Base-by-base conservation (phyloP, 1,140 invertebrate genomes). In the Cyphomyrmex costatus region DNA sequence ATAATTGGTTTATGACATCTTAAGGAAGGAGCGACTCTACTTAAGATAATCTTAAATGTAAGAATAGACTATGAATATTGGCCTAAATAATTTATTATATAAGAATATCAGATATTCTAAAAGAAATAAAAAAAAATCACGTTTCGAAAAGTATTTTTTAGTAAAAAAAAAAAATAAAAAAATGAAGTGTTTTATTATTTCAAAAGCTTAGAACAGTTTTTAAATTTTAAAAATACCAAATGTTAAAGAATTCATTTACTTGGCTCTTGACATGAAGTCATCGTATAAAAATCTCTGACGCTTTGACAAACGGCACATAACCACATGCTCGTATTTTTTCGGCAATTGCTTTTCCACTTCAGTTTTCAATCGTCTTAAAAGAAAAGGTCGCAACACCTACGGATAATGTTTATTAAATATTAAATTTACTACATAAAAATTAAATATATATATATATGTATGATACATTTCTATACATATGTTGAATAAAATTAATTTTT, bases 261-360 rank as follows among this genome's bases (percentile, higher is more conserved):
- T 99, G 93, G 98, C 97, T 92, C 98, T 96, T 19, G 98, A 98
- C 99, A 99, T 99, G 95, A 99, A 99, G 94, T 99, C 99, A 95
- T 99, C 99, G 95, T 99, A 99, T 3, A 99, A 96, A 95, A 97
- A 99, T 86, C 99, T 96, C 94, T 99, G 99, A 51, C 99, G 96
- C 95, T 99, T 99, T 2, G 99, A 99, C 86, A 99, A 96, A 61
- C 98, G 96, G 95, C 99, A 99, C 97, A 99, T 97, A 16, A 99
- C 96, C 88, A 99, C 97, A 95, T 99, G 99, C 94, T 99, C 99
- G 95, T 98, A 99, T 95, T 99, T 99, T 95, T 99, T 98, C 89
- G 99, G 99, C 96, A 99, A 97, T 95, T 99, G 99, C 94, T 99
- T 99, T 95, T 99, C 99, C 51, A 99, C 99, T 96, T 99, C 99